Evolutionary conservation across 2,888 invertebrate species (phyloP).

Genomic region (Drosophila stalkeri): DNA sequence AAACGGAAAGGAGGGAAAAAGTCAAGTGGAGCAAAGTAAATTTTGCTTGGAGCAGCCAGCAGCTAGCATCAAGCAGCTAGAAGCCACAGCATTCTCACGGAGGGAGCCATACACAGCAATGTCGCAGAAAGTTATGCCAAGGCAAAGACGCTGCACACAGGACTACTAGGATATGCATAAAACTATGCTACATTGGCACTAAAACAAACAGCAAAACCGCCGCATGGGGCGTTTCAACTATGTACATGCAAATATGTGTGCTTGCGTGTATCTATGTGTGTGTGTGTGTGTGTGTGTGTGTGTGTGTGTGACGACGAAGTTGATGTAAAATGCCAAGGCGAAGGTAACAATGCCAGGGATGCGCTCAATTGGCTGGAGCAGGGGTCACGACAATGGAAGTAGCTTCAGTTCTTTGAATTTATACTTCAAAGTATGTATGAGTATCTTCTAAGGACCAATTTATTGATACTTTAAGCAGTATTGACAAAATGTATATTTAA

Average conservation of each 20-base stretch:
- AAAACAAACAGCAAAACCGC: slow-evolving; percentile 75
- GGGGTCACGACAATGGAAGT: slow-evolving; percentile 2
- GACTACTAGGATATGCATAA: slow-evolving; percentile 77
- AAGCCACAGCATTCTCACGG: slow-evolving; percentile 51
- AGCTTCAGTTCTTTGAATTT: slow-evolving; percentile 1
- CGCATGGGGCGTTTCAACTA: slow-evolving; percentile 44
- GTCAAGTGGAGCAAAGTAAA: slow-evolving; percentile 61
- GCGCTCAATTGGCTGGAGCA: slow-evolving; percentile 38
- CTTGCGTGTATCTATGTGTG: slow-evolving; percentile 16
- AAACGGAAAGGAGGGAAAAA: slow-evolving; percentile 17
- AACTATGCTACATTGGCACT: slow-evolving; percentile 82
- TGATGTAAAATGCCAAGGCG: slow-evolving; percentile 64
- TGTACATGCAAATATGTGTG: slow-evolving; percentile 33
- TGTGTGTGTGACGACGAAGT: slow-evolving; percentile 40
- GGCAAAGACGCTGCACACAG: slow-evolving; percentile 55
- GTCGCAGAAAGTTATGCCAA: slow-evolving; percentile 55
- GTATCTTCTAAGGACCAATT: not conserved
- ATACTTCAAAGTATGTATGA: not conserved
- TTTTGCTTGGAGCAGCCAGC: slow-evolving; percentile 53
- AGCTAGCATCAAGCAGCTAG: slow-evolving; percentile 31
- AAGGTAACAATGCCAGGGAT: slow-evolving; percentile 60
- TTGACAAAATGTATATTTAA: not conserved
- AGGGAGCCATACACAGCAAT: slow-evolving; percentile 28
- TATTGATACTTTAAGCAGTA: not conserved
- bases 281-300: slow-evolving; percentile 28